phyloP scores from a whole-genome alignment of 2,797 vertebrate species.

The Hemitrygon akajei region DNA sequence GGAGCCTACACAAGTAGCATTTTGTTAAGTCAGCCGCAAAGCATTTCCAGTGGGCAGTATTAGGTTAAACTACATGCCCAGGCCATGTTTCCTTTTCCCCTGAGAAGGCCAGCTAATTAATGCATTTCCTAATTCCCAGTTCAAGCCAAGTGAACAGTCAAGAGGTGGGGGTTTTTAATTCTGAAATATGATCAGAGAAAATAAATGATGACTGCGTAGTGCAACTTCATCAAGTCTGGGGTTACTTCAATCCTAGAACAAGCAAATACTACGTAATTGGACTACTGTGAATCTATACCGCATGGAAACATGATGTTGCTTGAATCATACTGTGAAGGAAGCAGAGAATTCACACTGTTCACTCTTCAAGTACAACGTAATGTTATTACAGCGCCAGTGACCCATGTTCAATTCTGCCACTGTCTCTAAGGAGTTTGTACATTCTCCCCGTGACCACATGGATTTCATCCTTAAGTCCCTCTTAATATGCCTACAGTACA shows the following conservation, averaged over 20 bases:
- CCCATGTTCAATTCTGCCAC: too few relatives aligned
- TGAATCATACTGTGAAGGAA: not conserved
- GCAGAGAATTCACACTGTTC: not conserved
- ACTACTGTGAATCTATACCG: not conserved
- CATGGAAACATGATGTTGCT: not conserved
- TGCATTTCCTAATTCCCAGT: not conserved
- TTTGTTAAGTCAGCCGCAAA: not conserved
- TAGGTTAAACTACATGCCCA: conserved; percentile 6
- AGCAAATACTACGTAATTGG: not conserved
- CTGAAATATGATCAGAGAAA: not conserved
- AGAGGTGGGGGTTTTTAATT: conserved; percentile 26
- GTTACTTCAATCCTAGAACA: not conserved
- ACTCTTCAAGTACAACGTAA: not conserved
- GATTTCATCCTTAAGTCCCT: too few relatives aligned
- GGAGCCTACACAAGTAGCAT: conserved; percentile 3
- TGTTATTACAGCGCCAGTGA: too few relatives aligned
- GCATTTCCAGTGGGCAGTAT: conserved; percentile 24
- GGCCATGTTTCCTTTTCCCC: not conserved
- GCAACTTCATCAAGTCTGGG: not conserved
- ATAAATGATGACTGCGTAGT: not conserved
- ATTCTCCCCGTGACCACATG: too few relatives aligned
- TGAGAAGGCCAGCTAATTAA: not conserved
- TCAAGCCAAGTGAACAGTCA: not conserved
- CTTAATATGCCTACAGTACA: not conserved
- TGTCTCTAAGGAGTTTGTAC: too few relatives aligned